Evolutionary conservation across 2,888 invertebrate genomes (phyloP).

Genomic region (Charanyca ferruginea): DNA sequence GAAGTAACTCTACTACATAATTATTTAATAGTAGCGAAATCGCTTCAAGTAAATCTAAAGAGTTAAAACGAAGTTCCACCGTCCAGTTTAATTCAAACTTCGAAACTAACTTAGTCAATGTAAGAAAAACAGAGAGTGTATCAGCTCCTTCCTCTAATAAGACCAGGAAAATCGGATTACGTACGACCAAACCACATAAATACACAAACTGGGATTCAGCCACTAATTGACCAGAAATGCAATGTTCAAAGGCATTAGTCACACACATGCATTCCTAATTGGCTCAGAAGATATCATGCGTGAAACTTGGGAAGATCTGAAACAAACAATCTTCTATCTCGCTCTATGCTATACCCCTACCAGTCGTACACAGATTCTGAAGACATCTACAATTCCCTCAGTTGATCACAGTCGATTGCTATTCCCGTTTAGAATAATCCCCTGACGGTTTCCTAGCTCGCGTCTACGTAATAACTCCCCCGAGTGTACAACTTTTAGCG

Average conservation of each 20-base stretch:
- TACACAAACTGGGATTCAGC: not conserved
- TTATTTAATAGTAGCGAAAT: conserved; percentile 30
- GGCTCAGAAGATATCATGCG: conserved; percentile 26
- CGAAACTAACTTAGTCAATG: conserved; percentile 31
- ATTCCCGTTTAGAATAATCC: conserved; percentile 67
- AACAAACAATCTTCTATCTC: conserved; percentile 12
- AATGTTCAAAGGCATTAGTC: conserved; percentile 35
- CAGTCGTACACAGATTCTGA: conserved; percentile 13
- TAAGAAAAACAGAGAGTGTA: conserved; percentile 46
- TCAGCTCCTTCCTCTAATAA: conserved; percentile 9
- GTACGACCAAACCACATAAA: not conserved
- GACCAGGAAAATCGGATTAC: conserved; percentile 22
- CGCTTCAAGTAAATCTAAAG: conserved; percentile 40
- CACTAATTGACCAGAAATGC: conserved; percentile 47
- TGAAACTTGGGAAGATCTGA: conserved; percentile 24
- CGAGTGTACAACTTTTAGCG: conserved; percentile 83
- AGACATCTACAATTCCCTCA: conserved; percentile 51
- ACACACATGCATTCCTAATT: conserved; percentile 34
- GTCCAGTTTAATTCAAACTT: conserved; percentile 47
- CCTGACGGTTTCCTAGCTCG: conserved; percentile 63
- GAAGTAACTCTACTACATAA: conserved; percentile 32
- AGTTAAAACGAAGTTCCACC: conserved; percentile 39
- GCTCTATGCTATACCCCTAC: conserved; percentile 12
- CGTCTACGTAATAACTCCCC: conserved; percentile 83
- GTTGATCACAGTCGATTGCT: conserved; percentile 64